Percentiles rank a stretch among this genome's conserved stretches.
Evolutionary conservation across 2,113 vertebrate genomes (phyloP).

Genomic region (Oryzias melastigma): DNA sequence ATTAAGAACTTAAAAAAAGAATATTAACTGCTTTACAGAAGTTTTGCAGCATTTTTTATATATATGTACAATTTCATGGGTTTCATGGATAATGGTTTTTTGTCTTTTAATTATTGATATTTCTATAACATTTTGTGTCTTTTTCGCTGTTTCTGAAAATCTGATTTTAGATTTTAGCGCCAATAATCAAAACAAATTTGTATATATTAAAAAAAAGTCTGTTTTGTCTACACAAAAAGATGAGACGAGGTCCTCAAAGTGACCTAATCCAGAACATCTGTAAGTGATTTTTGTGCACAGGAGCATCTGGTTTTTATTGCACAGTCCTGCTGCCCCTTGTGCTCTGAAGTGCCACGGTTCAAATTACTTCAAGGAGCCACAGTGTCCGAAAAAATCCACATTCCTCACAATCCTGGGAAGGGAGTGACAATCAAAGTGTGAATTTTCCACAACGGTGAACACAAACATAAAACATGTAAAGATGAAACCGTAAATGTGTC

Average conservation of each 20-base stretch:
- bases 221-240: conserved; percentile 25
- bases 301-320: conserved; percentile 69
- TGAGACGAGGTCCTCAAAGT: conserved; percentile 11
- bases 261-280: conserved; percentile 48
- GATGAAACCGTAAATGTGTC: not conserved
- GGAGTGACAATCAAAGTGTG: not conserved
- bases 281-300: conserved; percentile 17
- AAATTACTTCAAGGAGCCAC: conserved; percentile 51
- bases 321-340: conserved; percentile 35
- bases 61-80: no score
- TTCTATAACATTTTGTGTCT: no score
- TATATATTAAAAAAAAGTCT: not conserved
- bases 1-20: not conserved
- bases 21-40: no score
- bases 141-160: no score
- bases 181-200: not conserved
- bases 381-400: not conserved
- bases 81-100: no score
- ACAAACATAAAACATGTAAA: no score
- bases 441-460: not conserved
- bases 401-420: not conserved
- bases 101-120: no score
- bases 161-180: no score
- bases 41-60: no score
- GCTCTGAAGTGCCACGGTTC: conserved; percentile 41